Conservation (phyloP, 2,888 invertebrate species). For the Nomada lathburiana region DNA sequence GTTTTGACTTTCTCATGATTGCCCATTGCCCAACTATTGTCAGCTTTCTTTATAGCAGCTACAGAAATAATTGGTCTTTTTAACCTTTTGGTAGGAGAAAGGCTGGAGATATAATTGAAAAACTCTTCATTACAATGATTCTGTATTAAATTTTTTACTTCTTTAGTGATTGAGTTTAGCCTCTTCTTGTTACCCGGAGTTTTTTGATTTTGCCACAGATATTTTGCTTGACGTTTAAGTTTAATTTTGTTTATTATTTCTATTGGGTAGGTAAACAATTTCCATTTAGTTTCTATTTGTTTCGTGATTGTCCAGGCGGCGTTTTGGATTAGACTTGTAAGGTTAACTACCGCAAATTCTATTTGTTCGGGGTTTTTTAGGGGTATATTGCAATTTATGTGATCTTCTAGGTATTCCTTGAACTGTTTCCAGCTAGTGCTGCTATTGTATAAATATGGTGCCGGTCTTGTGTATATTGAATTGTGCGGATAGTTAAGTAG, state of each 20-base stretch:
- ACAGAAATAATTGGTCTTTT: not conserved
- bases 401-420: too few species aligned
- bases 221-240: not conserved
- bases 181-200: not conserved
- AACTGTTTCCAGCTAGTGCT: too few species aligned
- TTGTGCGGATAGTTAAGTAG: too few species aligned
- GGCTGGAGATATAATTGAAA: too few species aligned
- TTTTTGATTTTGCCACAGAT: constrained; percentile 3
- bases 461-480: too few species aligned
- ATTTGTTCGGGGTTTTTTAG: not conserved
- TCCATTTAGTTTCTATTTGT: not conserved
- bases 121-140: not conserved
- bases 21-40: too few species aligned
- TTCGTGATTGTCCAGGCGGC: not conserved
- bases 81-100: not conserved
- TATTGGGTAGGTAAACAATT: not conserved
- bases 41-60: not conserved
- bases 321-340: not conserved
- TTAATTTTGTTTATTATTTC: not conserved
- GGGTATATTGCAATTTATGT: not conserved
- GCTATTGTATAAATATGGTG: too few species aligned
- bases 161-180: constrained; percentile 13
- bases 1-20: too few species aligned
- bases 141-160: constrained; percentile 14
- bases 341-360: not conserved